These are phyloP conservation scores for Ceratotherium simum DNA, from an alignment of 2,113 vertebrate species.

Conservation along the genomic window DNA sequence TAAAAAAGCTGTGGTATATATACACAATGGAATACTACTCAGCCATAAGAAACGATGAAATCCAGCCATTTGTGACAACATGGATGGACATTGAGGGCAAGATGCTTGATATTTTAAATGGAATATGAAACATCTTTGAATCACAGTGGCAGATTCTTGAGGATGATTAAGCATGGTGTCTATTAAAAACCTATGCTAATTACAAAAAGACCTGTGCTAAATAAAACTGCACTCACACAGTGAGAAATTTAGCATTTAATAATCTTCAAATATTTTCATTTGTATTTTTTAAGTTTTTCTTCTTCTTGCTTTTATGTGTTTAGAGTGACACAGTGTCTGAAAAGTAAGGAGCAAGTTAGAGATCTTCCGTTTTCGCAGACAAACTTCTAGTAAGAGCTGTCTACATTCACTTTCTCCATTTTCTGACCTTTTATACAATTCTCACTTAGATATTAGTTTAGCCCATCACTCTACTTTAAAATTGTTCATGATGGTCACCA, in stretches of 20 bases:
- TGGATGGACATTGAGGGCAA: too few species aligned
- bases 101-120: conserved; percentile 72
- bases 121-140: conserved; percentile 70
- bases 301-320: conserved; percentile 35
- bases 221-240: conserved; percentile 31
- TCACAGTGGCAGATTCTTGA: conserved; percentile 65
- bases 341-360: conserved; percentile 1
- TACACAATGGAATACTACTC: too few species aligned
- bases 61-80: too few species aligned
- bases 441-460: background rate
- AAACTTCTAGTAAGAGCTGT: background rate
- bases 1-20: too few species aligned
- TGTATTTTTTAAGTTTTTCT: conserved; percentile 23
- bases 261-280: conserved; percentile 40
- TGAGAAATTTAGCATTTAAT: conserved; percentile 57
- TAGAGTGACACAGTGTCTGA: background rate
- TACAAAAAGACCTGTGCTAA: conserved; percentile 52
- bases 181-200: conserved; percentile 72
- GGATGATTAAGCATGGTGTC: conserved; percentile 60
- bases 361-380: background rate
- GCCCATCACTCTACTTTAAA: background rate
- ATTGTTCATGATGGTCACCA: background rate
- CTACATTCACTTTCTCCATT: background rate
- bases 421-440: background rate
- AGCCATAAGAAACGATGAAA: too few species aligned